phyloP scores from a whole-genome alignment of 2,888 invertebrate species.

The Drosophila tanythrix region DNA sequence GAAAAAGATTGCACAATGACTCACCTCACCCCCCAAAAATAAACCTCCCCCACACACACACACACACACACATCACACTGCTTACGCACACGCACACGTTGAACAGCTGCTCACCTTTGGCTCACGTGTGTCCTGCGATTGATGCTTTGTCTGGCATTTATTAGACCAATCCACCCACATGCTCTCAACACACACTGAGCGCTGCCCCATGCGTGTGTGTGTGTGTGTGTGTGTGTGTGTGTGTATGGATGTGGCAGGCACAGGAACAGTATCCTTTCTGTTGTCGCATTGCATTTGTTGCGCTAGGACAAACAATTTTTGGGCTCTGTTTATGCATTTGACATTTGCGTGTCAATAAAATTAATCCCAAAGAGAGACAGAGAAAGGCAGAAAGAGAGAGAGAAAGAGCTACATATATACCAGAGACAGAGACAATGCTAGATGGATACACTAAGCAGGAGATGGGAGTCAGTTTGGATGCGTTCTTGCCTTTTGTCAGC shows the following conservation, averaged over 20 bases:
- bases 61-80: background rate
- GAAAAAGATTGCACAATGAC: background rate
- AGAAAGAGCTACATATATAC: no score
- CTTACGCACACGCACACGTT: conserved; percentile 8
- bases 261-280: conserved; percentile 24
- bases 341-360: conserved; percentile 71
- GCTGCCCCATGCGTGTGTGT: background rate
- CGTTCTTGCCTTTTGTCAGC: conserved; percentile 24
- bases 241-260: background rate
- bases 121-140: conserved; percentile 67
- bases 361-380: conserved; percentile 13
- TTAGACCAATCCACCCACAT: conserved; percentile 69
- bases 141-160: conserved; percentile 69
- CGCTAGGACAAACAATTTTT: conserved; percentile 70
- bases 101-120: conserved; percentile 54
- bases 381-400: background rate
- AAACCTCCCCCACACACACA: background rate
- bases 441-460: background rate
- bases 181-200: conserved; percentile 44
- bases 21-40: background rate
- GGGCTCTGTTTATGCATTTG: conserved; percentile 63
- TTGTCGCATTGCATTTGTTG: conserved; percentile 76
- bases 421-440: background rate
- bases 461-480: background rate
- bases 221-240: background rate